Conservation (phyloP, 23 tunicate genomes). For the Trididemnum miniatum region DNA sequence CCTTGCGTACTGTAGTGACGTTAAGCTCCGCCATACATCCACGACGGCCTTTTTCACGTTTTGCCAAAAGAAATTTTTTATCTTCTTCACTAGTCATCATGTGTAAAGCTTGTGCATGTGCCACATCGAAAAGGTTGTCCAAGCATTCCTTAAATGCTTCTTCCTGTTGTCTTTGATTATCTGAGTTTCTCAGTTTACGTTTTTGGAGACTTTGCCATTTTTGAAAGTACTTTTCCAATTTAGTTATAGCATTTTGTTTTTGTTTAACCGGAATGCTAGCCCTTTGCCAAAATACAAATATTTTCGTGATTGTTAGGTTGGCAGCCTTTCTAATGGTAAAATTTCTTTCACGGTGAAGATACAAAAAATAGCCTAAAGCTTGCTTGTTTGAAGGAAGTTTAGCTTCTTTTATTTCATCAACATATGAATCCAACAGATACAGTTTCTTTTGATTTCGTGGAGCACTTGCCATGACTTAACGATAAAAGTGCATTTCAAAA, state of each 20-base stretch:
- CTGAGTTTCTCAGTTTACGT: background rate
- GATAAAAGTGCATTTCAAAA: no score
- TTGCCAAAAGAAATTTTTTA: conserved; percentile 8
- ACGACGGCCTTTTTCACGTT: conserved; percentile 3
- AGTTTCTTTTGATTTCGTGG: no score
- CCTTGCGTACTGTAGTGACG: background rate
- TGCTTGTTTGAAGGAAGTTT: background rate
- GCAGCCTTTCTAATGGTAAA: conserved; percentile 2
- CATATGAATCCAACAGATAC: background rate
- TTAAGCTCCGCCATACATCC: conserved; percentile 8
- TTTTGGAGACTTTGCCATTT: background rate
- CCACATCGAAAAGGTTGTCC: conserved; percentile 15
- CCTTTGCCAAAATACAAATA: conserved; percentile 3
- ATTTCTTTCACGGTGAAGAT: background rate
- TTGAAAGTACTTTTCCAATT: background rate
- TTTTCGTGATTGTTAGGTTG: background rate
- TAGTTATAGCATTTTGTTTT: conserved; percentile 8
- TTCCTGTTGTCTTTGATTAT: background rate
- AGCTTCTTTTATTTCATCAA: background rate
- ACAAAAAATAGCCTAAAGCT: background rate
- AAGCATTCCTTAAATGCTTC: background rate
- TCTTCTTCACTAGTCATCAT: conserved; percentile 7
- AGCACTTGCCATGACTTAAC: no score
- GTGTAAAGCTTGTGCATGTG: conserved; percentile 7
- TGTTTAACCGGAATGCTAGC: conserved; percentile 4